Percentiles rank a stretch among this genome's conserved stretches.
Evolutionary conservation across 2,888 invertebrate genomes (phyloP).

Genomic region (Candidula unifasciata): DNA sequence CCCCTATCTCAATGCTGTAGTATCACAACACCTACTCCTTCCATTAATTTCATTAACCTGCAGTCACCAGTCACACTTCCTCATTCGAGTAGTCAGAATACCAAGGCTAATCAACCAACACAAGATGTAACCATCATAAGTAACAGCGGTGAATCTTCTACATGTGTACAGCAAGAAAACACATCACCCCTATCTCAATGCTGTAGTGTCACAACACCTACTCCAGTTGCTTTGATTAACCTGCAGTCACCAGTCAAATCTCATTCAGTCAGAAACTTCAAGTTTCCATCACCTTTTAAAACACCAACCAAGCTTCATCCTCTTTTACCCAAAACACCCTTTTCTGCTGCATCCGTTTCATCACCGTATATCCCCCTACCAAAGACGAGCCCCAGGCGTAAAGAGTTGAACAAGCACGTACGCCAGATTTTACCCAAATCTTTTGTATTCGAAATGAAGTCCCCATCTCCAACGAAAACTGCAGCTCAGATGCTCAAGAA

Average conservation of each 20-base stretch:
- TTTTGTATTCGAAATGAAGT: constrained; percentile 63
- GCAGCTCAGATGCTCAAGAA: constrained; percentile 67
- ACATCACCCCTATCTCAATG: background rate
- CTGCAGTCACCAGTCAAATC: constrained; percentile 8
- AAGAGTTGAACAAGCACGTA: constrained; percentile 66
- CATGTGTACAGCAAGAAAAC: background rate
- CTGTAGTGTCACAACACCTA: background rate
- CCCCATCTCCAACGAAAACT: constrained; percentile 71
- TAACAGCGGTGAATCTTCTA: background rate
- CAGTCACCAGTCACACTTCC: constrained; percentile 11
- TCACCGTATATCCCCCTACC: constrained; percentile 41
- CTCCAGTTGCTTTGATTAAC: background rate
- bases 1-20: background rate
- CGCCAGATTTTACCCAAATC: constrained; percentile 74
- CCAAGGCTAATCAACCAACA: background rate
- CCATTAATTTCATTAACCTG: background rate
- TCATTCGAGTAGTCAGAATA: background rate
- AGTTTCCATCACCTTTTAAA: background rate
- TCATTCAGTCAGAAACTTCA: background rate
- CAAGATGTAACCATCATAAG: background rate
- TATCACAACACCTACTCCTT: background rate
- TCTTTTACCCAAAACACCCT: constrained; percentile 47
- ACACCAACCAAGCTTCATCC: constrained; percentile 39
- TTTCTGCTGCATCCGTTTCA: constrained; percentile 17
- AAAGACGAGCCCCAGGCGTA: constrained; percentile 58